Evolutionary conservation across 1,140 invertebrate genomes (phyloP), one percentile per base, ranked within the genome.

Genomic region (Zaprionus capensis): DNA sequence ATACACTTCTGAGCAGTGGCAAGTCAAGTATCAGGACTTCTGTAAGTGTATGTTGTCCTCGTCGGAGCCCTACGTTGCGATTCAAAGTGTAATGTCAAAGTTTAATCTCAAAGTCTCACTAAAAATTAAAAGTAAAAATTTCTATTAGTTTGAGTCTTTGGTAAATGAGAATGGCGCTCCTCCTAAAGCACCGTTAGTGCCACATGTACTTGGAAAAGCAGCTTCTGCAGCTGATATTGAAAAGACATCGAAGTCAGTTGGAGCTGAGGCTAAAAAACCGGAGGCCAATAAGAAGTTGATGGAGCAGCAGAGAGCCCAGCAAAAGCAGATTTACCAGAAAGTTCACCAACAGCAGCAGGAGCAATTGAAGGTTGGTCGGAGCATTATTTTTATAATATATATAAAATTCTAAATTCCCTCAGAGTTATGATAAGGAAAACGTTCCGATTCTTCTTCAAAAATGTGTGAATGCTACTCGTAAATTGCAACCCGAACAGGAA

Each of bases 1-100:
- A 2, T 69, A 20, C 15, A 46, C 26, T 3, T 11, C 22, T 5
- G 28, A 12, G 5, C 36, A 62, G 36, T 69, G 65, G 71, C 57
- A 74, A 36, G 20, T 44, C 6, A 5, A 34, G n/a, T 74, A 38
- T 15, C 22, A 56, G 1, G n/a, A 69, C 2, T 69, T 69, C 26
- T 36, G 20, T 20, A 15, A 17, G 4, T 61, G 46, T 20, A 46
- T 74, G 49, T 0, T 31, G 0, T 28, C 20, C 5, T 0, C 15
- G 0, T 15, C 26, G 7, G 9, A 46, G 4, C 49, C 65, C 9
- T 34, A 14, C 4, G 17, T 61, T 4, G 4, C 5, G 2, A 46
- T 74, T 24, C 26, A n/a, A 12, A 36, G 5, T 20, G 71, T 74
- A 68, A 59, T 20, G 22, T 12, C 31, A 34, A 34, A 17, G 1